Percentiles rank a stretch among this genome's conserved stretches.
phyloP scores from a whole-genome alignment of 1,140 invertebrate species.

The Hycleus cichorii region DNA sequence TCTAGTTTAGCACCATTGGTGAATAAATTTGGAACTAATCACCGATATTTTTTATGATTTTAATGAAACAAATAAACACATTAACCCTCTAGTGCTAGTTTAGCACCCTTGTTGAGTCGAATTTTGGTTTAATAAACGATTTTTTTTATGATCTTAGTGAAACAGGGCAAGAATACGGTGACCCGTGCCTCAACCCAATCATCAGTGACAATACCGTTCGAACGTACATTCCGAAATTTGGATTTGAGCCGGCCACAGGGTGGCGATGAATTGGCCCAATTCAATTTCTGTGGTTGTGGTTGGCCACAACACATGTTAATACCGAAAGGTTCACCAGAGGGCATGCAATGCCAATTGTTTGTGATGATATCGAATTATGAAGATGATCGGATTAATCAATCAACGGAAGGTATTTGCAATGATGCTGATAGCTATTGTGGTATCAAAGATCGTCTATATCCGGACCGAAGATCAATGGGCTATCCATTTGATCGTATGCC shows the following conservation, averaged over 20 bases:
- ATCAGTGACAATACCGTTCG: constrained; percentile 65
- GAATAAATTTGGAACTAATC: too few species aligned
- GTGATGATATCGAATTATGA: constrained; percentile 73
- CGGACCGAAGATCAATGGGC: constrained; percentile 63
- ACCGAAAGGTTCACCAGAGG: constrained; percentile 62
- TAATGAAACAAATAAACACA: too few species aligned
- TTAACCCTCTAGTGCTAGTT: too few species aligned
- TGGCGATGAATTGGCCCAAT: constrained; percentile 47
- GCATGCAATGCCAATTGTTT: constrained; percentile 64
- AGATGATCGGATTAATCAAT: constrained; percentile 27
- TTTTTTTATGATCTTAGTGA: constrained; percentile 44
- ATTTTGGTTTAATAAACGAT: neutral
- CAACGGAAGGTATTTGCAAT: constrained; percentile 44
- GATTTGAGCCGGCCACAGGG: constrained; percentile 48
- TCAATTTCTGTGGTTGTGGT: constrained; percentile 79
- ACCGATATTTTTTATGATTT: too few species aligned
- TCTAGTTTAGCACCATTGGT: too few species aligned
- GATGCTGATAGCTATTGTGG: constrained; percentile 67
- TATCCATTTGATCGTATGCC: constrained; percentile 64
- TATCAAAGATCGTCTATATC: constrained; percentile 60
- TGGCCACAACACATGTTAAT: constrained; percentile 82
- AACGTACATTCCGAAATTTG: constrained; percentile 60
- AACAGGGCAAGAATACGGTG: constrained; percentile 56
- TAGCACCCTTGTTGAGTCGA: too few species aligned
- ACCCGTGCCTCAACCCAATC: constrained; percentile 56